Evolutionary conservation across 2,113 vertebrate genomes (phyloP).

Genomic region (Phocoena phocoena): DNA sequence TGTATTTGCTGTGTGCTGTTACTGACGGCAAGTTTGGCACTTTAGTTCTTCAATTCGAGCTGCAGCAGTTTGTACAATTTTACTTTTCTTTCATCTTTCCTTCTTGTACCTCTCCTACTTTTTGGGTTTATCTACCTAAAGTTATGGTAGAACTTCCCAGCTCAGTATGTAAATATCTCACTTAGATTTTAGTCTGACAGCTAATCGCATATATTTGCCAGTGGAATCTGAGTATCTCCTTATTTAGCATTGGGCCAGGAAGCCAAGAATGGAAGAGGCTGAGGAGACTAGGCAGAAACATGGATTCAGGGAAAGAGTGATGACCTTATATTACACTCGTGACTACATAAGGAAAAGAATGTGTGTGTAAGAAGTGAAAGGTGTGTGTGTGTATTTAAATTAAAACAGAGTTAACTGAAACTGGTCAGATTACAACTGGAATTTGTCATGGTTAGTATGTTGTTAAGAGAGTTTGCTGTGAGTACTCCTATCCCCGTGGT

Average conservation of each 20-base stretch:
- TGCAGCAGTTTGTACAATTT: neutral
- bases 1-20: neutral
- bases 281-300: neutral
- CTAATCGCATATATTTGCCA: slow-evolving; percentile 9
- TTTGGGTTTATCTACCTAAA: neutral
- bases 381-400: slow-evolving; percentile 35
- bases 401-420: slow-evolving; percentile 49
- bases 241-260: neutral
- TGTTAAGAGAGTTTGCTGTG: slow-evolving; percentile 1
- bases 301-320: neutral
- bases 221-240: slow-evolving; percentile 21
- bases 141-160: neutral
- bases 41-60: neutral
- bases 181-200: slow-evolving; percentile 29
- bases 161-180: neutral
- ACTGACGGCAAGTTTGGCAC: neutral
- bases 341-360: slow-evolving; percentile 14
- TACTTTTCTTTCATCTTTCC: neutral
- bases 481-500: neutral
- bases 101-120: neutral
- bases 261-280: neutral
- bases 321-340: neutral
- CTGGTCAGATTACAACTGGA: slow-evolving; percentile 61
- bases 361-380: neutral
- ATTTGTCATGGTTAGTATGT: slow-evolving; percentile 46